phyloP scores from a whole-genome alignment of 2,888 invertebrate genomes.

The Polia nebulosa region DNA sequence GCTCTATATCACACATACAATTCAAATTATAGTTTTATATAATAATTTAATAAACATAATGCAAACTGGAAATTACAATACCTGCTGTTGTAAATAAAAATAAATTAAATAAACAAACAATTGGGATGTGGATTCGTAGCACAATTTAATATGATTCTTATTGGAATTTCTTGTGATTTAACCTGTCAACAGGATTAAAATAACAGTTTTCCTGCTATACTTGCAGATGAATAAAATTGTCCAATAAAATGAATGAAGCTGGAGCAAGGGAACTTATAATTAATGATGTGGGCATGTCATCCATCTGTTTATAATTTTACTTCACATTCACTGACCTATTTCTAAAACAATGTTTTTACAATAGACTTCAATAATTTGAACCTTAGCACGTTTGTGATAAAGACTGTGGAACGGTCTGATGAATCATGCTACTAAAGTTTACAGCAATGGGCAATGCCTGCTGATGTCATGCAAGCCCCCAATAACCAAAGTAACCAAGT shows the following conservation, averaged over 20 bases:
- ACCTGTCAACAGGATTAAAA: not conserved
- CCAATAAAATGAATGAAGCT: not conserved
- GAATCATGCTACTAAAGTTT: slow-evolving; percentile 85
- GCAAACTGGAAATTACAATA: slow-evolving; percentile 3
- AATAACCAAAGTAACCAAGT: slow-evolving; percentile 70
- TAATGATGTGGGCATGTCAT: not conserved
- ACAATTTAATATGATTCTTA: not conserved
- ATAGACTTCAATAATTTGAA: slow-evolving; percentile 55
- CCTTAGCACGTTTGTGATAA: slow-evolving; percentile 61
- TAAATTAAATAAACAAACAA: not conserved
- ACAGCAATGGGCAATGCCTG: slow-evolving; percentile 81
- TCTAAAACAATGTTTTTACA: slow-evolving; percentile 56
- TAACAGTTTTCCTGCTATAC: slow-evolving; percentile 33
- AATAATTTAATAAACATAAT: slow-evolving; percentile 19
- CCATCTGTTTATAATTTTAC: slow-evolving; percentile 53
- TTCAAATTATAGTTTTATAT: slow-evolving; percentile 34
- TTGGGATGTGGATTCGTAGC: not conserved
- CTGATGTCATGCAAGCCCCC: slow-evolving; percentile 87
- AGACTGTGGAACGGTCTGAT: slow-evolving; percentile 70
- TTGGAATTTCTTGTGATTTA: slow-evolving; percentile 1
- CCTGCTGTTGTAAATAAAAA: not conserved
- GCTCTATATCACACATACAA: slow-evolving; percentile 31
- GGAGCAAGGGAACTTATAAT: not conserved
- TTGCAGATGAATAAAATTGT: slow-evolving; percentile 19
- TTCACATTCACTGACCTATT: slow-evolving; percentile 64